Evolutionary conservation across 35 echinoderm and acorn worm genomes (phyloP), one percentile per base, ranked within the genome.

Genomic region (Apostichopus parvimensis): DNA sequence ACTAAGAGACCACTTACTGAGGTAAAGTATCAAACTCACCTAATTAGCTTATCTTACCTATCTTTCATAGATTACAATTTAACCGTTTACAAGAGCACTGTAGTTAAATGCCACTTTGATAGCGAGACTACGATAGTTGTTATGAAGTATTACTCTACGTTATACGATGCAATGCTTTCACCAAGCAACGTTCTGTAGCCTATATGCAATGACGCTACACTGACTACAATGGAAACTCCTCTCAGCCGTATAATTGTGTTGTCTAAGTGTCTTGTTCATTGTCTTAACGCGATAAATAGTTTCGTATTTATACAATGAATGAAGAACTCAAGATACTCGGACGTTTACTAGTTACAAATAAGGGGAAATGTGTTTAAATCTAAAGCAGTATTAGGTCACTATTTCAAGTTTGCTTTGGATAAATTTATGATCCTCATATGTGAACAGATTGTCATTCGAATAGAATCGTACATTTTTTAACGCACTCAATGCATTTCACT

Each of bases 1-100:
- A 26, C 79, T 92, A 14, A 97, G 92, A 54, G 93, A 97, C 64
- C 90, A 97, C 66, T 90, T 97, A 79, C 56, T 97, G 73, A 82
- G 95, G 95, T 97, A 94, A 87, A 52, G 62, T 72, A 72, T 88
- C 72, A 88, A 88, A 58, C 81, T 59, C n/a, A 84, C 57, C 6
- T 58, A 84, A 72, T 88, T 88, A 13, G 25, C 23, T 72, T 88
- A 88, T 88, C 86, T 53, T 72, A 72, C 20, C 64, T 72, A 88
- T 72, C 86, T 28, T 87, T 24, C 62, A 73, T 88, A 20, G 86
- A 88, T 88, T 64, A 88, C 86, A 22, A 18, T 88, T 88, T 62
- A 88, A 14, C 86, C 20, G 71, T 75, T 75, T 75, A 75, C 71
- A 75, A 75, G 71, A 75, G 71, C 17, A 20, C 71, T 75, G n/a